A percentile compares a stretch with the other conserved stretches of the same genome.
phyloP scores from a whole-genome alignment of 2,113 vertebrate species.

The Terrapene triunguis region DNA sequence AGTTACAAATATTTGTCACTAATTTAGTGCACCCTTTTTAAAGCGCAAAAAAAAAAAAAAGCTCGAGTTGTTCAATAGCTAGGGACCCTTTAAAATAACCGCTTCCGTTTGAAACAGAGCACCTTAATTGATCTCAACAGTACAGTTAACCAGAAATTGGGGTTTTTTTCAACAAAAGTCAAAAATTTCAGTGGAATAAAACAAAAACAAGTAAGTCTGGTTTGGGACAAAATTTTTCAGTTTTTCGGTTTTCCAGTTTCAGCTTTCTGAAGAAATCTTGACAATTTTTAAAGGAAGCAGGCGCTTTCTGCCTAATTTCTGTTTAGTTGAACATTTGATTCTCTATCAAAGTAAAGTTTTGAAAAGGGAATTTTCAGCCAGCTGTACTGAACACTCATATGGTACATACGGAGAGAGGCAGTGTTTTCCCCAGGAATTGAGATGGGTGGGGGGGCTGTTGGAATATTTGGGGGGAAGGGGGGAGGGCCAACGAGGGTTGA shows the following conservation, averaged over 20 bases:
- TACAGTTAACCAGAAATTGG: accelerated
- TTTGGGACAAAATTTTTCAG: neutral
- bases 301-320: neutral
- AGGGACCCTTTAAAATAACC: neutral
- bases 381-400: neutral
- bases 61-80: neutral
- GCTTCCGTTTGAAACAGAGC: neutral
- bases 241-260: neutral
- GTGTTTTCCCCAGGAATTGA: too few relatives aligned
- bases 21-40: neutral
- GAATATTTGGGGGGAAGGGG: too few relatives aligned
- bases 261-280: neutral
- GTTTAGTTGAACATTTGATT: neutral
- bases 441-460: too few relatives aligned
- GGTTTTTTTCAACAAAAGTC: too few relatives aligned
- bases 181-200: too few relatives aligned
- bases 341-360: neutral
- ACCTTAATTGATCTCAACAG: neutral
- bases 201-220: neutral
- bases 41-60: neutral
- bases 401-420: neutral
- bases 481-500: too few relatives aligned
- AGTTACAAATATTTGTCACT: neutral
- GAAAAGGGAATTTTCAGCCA: neutral
- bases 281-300: neutral